Evolutionary conservation across 1,140 invertebrate genomes (phyloP), one percentile per base, ranked within the genome.

Genomic region (Drosophila erecta): DNA sequence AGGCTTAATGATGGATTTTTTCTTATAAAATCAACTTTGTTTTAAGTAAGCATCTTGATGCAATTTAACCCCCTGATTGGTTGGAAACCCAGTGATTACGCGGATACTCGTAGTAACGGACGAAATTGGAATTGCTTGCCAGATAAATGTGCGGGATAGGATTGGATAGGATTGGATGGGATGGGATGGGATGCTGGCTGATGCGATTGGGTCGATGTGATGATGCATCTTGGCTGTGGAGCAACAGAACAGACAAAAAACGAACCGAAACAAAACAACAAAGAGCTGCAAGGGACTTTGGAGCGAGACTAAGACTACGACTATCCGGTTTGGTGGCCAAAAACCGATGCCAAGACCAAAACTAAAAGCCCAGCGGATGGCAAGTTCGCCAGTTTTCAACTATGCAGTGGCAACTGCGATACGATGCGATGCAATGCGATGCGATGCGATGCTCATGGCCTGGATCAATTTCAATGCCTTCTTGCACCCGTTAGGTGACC

Each of bases 381-480:
- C 43, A 46, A 56, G 62, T 66, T 41, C 40, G 40, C n/a, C 37
- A 38, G 12, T n/a, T 38, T 38, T n/a, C 37, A 41, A 15, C 15
- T 7, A 30, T 30, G 30, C 47, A 77, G 54, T 77, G 76, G 55
- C 61, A 72, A 74, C 70, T 79, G 38, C 65, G 55, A 75, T 64
- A 67, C 78, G 64, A 71, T 79, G 46, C 46, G n/a, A 49, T 15
- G 50, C 66, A 59, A 71, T 72, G 75, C 78, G 64, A 71, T 79
- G 46, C 46, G 24, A 49, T 27, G 50, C 66, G 65, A 71, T 72
- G 75, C 79, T 76, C 70, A 81, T 81, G 60, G 78, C 60, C 73
- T 76, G 57, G 79, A 81, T 81, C 79, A 81, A 81, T 81, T 81
- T 81, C 79, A 81, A 81, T 81, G 77, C 79, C 72, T 76, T 66